Conservation (phyloP, 92 coral and sea anemone species). For the Palythoa grandis region DNA sequence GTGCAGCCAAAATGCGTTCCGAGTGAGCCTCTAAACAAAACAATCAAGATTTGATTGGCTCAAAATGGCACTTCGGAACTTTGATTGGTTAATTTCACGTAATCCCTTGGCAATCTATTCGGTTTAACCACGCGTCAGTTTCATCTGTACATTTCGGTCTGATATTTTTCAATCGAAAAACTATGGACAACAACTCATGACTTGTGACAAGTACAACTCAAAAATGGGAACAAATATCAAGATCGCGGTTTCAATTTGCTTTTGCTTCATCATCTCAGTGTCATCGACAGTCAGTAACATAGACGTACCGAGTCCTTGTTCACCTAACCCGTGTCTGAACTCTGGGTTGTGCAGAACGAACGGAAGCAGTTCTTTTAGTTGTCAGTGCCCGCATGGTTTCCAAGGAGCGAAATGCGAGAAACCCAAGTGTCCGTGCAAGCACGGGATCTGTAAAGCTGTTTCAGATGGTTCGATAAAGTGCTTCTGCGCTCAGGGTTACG, state of each 20-base stretch:
- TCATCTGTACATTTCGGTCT: conserved; percentile 27
- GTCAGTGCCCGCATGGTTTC: conserved; percentile 81
- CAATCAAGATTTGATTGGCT: conserved; percentile 56
- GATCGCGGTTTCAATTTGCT: conserved; percentile 24
- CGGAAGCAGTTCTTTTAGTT: conserved; percentile 74
- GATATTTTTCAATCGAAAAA: conserved; percentile 1
- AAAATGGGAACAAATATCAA: conserved; percentile 31
- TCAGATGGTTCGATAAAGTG: conserved; percentile 68
- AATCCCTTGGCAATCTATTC: conserved; percentile 68
- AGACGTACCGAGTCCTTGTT: conserved; percentile 65
- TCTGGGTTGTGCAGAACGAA: conserved; percentile 73
- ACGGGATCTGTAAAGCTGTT: conserved; percentile 79
- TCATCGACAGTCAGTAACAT: conserved; percentile 30
- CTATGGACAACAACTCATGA: not conserved
- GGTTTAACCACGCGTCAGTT: conserved; percentile 69
- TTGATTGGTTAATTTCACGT: conserved; percentile 50
- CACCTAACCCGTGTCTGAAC: conserved; percentile 91
- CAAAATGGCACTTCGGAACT: not conserved
- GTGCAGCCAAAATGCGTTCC: conserved; percentile 34
- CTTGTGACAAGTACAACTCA: not conserved
- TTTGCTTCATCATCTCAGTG: conserved; percentile 18
- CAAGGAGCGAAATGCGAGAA: conserved; percentile 79
- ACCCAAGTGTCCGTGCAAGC: conserved; percentile 77
- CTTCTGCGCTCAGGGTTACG: conserved; percentile 83
- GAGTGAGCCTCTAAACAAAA: conserved; percentile 15